phyloP scores from a whole-genome alignment of 1,140 invertebrate genomes.

The Latrodectus geometricus region DNA sequence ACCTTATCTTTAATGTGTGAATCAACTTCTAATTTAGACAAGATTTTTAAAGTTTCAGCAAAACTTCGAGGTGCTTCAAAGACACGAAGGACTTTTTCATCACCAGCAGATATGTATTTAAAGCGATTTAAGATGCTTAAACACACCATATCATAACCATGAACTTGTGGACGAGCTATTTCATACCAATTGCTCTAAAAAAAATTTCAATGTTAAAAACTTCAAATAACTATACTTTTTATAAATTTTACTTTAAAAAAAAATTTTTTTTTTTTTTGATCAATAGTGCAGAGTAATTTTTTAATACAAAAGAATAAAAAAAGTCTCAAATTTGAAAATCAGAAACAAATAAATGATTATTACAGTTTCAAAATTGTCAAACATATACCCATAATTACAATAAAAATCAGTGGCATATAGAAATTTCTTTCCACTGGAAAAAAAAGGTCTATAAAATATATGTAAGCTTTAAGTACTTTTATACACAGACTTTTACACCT shows the following conservation, averaged over 20 bases:
- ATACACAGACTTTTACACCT: too few relatives aligned
- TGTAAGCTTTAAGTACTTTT: too few relatives aligned
- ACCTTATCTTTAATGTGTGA: conserved; percentile 30
- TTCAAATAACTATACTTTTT: too few relatives aligned
- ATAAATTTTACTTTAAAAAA: too few relatives aligned
- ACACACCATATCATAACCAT: conserved; percentile 93
- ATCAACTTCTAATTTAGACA: conserved; percentile 37
- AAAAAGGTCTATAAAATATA: too few relatives aligned
- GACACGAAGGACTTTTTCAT: conserved; percentile 92
- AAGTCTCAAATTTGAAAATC: not conserved
- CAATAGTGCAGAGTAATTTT: too few relatives aligned
- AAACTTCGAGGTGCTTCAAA: conserved; percentile 89
- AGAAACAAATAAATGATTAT: not conserved
- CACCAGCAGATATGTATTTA: conserved; percentile 89
- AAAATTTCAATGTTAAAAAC: too few relatives aligned
- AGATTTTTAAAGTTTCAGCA: conserved; percentile 77
- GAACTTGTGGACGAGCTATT: conserved; percentile 91
- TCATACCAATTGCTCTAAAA: conserved; percentile 86
- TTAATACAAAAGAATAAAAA: not conserved
- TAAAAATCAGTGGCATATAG: too few relatives aligned
- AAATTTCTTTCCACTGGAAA: too few relatives aligned
- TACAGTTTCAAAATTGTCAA: not conserved
- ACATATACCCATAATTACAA: not conserved
- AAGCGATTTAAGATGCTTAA: conserved; percentile 79
- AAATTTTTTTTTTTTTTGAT: too few relatives aligned